Evolutionary conservation across 1,140 invertebrate species (phyloP).

Genomic region (Megathymus violae): DNA sequence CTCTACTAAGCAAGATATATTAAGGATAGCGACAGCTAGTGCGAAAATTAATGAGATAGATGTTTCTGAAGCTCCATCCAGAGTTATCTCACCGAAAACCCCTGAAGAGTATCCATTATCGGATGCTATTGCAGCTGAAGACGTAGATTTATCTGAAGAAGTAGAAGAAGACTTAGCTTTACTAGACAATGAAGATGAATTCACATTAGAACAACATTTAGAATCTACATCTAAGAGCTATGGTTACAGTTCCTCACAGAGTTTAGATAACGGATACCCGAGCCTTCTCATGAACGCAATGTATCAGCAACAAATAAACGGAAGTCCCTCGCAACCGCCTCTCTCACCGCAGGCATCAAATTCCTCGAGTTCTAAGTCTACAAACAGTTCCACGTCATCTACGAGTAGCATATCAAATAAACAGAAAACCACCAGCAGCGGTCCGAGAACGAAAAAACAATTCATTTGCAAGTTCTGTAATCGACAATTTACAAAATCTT

Average conservation of each 20-base stretch:
- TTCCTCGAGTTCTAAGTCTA: constrained; percentile 74
- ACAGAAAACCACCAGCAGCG: constrained; percentile 83
- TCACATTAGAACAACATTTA: constrained; percentile 81
- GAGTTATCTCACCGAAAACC: constrained; percentile 75
- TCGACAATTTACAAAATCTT: constrained; percentile 98
- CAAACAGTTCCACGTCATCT: constrained; percentile 79
- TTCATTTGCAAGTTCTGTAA: constrained; percentile 99
- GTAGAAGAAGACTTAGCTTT: constrained; percentile 85
- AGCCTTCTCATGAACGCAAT: constrained; percentile 85
- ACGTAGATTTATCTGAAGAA: constrained; percentile 86
- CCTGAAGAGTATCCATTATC: constrained; percentile 76
- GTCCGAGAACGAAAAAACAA: constrained; percentile 95
- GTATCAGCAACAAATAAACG: constrained; percentile 84
- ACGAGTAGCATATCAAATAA: constrained; percentile 84
- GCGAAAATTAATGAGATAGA: constrained; percentile 86
- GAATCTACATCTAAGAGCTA: constrained; percentile 78
- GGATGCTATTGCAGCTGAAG: constrained; percentile 83
- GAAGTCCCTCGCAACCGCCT: constrained; percentile 72
- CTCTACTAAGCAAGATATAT: constrained; percentile 81
- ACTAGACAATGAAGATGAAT: constrained; percentile 84
- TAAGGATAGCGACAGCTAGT: constrained; percentile 84
- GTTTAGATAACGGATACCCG: constrained; percentile 84
- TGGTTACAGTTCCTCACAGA: constrained; percentile 77
- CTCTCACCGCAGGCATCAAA: constrained; percentile 73
- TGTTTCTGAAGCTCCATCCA: constrained; percentile 67